Base-by-base conservation (phyloP, 2,888 invertebrate genomes). In the Drosophila prolongata region DNA sequence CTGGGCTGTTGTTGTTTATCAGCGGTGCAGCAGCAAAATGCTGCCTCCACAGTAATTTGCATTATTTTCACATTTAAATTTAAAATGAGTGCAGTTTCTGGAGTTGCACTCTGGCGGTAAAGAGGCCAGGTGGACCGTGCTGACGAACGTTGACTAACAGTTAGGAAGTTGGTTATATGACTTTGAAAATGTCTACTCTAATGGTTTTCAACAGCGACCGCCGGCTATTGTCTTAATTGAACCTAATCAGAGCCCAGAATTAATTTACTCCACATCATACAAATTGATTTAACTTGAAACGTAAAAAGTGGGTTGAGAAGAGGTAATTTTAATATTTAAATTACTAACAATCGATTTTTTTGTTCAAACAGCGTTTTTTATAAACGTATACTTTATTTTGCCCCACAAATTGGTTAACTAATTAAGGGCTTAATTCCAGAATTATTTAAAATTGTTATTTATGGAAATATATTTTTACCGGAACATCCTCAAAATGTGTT, bases 31-130 rank as follows among this genome's bases (percentile, higher is more conserved):
- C 75, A 75, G 71, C 85, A 75, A 81, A 82, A 76, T 79, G 79
- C 78, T 85, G 74, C 78, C 85, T 81, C 60, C 74, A 68, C 78
- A 81, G 79, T 85, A 82, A 86, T 85, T 83, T 85, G 86, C 82
- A 83, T 82, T 83, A 83, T 78, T 80, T 75, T 78, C 78, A 72
- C 86, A 80, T 86, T 83, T 83, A 72, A 80, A 78, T 80, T 80
- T 82, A 59, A 80, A 82, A 77, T 75, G 78, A 76, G 67, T 46
- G 64, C 61, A 56, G 49, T 56, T 55, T 67, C 67, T 56, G 59
- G 42, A 68, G 76, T 59, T 72, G 57, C 57, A 57, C 44, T 40
- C 8, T n/a, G 38, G 46, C 34, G 34, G 58, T 3, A 30, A 47
- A n/a, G 24, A 50, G 19, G 14, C 30, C 58, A 58, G 16, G 57